Evolutionary conservation across 2,888 invertebrate genomes (phyloP).

Genomic region (Lampropteryx suffumata): DNA sequence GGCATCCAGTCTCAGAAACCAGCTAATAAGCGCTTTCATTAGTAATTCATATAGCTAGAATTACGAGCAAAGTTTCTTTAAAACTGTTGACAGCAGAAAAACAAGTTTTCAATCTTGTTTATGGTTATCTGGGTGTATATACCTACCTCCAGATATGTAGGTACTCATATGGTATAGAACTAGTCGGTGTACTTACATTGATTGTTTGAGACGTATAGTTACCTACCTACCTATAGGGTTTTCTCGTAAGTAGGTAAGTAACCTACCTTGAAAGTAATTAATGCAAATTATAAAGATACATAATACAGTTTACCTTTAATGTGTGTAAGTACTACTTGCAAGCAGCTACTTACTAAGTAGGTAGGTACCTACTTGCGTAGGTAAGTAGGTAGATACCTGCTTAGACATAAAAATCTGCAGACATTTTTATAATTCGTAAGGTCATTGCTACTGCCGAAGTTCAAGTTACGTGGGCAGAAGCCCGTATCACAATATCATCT

Average conservation of each 20-base stretch:
- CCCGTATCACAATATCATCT: slow-evolving; percentile 7
- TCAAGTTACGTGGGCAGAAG: slow-evolving; percentile 18
- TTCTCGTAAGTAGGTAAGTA: too few relatives aligned
- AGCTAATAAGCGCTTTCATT: slow-evolving; percentile 7
- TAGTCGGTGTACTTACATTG: not conserved
- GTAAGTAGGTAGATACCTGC: slow-evolving; percentile 1
- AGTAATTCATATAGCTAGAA: slow-evolving; percentile 14
- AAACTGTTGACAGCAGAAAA: slow-evolving; percentile 14
- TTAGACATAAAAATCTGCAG: not conserved
- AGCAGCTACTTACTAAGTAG: too few relatives aligned
- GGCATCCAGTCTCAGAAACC: slow-evolving; percentile 1
- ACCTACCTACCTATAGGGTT: too few relatives aligned
- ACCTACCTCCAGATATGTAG: not conserved
- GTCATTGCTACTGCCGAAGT: slow-evolving; percentile 8
- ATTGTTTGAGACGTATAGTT: too few relatives aligned
- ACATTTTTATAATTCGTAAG: slow-evolving; percentile 5
- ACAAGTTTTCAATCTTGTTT: slow-evolving; percentile 19
- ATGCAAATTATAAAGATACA: too few relatives aligned
- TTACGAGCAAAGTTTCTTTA: slow-evolving; percentile 6
- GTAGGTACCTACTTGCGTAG: not conserved
- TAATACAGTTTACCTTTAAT: too few relatives aligned
- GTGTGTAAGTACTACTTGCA: too few relatives aligned
- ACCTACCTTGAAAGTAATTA: too few relatives aligned
- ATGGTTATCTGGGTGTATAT: not conserved
- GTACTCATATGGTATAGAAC: not conserved